Base-by-base conservation (phyloP, 2,797 vertebrate genomes). In the Aldrovandia affinis region DNA sequence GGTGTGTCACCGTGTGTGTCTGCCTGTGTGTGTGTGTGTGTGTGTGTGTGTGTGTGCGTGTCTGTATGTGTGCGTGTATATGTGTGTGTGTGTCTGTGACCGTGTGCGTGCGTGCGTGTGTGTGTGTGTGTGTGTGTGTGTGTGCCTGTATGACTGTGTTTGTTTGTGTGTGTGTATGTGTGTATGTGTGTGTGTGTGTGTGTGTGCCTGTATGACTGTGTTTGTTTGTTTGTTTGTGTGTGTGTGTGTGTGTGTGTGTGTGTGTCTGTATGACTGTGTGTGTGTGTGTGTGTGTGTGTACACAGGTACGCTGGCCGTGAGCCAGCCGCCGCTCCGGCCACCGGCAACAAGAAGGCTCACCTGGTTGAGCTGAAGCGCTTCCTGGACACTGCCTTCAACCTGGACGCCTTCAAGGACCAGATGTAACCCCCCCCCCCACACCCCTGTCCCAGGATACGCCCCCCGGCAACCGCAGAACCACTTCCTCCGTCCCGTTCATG, bases 341-440 rank as follows among this genome's bases (percentile, higher is more conserved):
- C 97, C 0, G 97, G 97, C 84, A 97, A 97, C 88, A 97, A 97
- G 92, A 96, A 96, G 78, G 95, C 95, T 2, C 97, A 97, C 87
- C 88, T 95, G 86, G 92, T 94, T 0, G 97, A 97, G 90, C 93
- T 96, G 85, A 94, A 96, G 89, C 96, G 96, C 88, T 93, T 97
- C 84, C 93, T 97, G 0, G 96, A 97, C 89, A 96, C 93, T 0
- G 95, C 96, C 90, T 96, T 96, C 81, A 94, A 96, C 92, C 84
- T 92, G 88, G 91, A 92, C 36, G 89, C 90, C 86, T 91, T 91
- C 86, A 88, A 89, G 82, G 89, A 87, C 50, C 88, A 90, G 36
- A 6, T 88, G 52, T 92, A 89, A 88, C 78, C 44, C 52, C 79
- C 63, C 30, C 3, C 70, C 44, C 55, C 28, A 15, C 28, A 52